Evolutionary conservation across 1,140 invertebrate species (phyloP), one percentile per base, ranked within the genome.

Genomic region (Drosophila tsacasi): DNA sequence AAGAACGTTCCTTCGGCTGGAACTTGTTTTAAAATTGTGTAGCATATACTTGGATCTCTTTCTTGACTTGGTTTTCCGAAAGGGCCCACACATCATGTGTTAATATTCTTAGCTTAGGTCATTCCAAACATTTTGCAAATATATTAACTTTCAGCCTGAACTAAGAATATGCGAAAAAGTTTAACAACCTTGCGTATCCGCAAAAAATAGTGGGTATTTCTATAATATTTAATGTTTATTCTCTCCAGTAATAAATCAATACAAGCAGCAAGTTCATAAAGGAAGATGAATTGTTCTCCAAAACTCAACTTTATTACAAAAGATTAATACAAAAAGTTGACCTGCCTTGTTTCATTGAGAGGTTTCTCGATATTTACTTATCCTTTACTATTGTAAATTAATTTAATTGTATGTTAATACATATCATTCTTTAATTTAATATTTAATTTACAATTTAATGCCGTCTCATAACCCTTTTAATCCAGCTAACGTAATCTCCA

Each of bases 401-500:
- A 12, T 50, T 37, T 6, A 49, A 25, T 5, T 19, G n/a, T 25
- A 37, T 37, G 13, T 52, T 27, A 2, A 19, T 6, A 5, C 27
- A 19, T 32, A 13, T 25, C 21, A 35, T 35, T 15, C 2, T 13
- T 13, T 52, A 9, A 39, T 4, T 21, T 21, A 5, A 23, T 25
- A 6, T 42, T 42, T 9, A 32, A 42, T 44, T 9, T 4, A 35
- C 7, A 46, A 23, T 42, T 35, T 71, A 77, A 39, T 76, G 30
- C 4, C 27, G 37, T 9, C 25, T 39, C 1, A 39, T 39, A 1
- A 47, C 35, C 12, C 8, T 40, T 2, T 15, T 39, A 9, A 87
- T 89, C 84, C 84, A 87, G 1, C 0, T 9, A 1, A 50, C 63
- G 13, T n/a, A 71, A 8, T 27, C 27, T 12, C 17, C 25, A 0